Percentiles rank a stretch among this genome's conserved stretches.
Evolutionary conservation across 2,797 vertebrate species (phyloP).

Genomic region (Discoglossus pictus): DNA sequence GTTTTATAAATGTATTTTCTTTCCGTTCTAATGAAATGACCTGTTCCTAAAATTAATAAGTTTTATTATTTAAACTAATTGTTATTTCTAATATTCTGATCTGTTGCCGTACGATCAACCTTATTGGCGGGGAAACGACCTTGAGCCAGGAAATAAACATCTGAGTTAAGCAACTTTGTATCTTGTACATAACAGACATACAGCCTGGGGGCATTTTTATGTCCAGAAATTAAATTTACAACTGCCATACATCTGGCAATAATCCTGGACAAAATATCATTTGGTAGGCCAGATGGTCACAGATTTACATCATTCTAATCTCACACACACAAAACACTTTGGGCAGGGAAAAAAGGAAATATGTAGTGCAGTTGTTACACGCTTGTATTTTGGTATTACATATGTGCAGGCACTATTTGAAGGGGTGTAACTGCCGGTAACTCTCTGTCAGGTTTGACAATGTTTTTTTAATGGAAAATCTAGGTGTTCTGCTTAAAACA

Average conservation of each 20-base stretch:
- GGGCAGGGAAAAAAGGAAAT: slow-evolving; percentile 73
- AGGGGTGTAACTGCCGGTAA: too few species aligned
- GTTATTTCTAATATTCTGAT: too few species aligned
- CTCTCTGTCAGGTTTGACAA: too few species aligned
- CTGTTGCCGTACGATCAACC: not conserved
- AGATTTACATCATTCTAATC: slow-evolving; percentile 85
- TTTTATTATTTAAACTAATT: too few species aligned
- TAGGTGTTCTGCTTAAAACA: too few species aligned
- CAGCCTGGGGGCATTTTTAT: slow-evolving; percentile 73
- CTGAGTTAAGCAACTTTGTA: slow-evolving; percentile 55
- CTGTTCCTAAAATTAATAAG: too few species aligned
- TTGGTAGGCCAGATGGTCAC: slow-evolving; percentile 82
- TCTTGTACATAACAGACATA: slow-evolving; percentile 70
- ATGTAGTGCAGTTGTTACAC: slow-evolving; percentile 61
- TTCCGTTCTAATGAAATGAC: not conserved
- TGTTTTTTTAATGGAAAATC: too few species aligned
- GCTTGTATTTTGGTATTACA: not conserved
- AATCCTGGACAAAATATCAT: slow-evolving; percentile 73
- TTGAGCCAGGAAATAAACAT: not conserved
- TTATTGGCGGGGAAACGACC: not conserved
- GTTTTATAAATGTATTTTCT: too few species aligned
- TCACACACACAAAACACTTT: slow-evolving; percentile 74
- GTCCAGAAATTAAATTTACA: slow-evolving; percentile 85
- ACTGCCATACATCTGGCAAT: slow-evolving; percentile 78
- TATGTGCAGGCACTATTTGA: too few species aligned